Conservation (phyloP, 53 echinoderm and acorn worm species). For the Astropecten irregularis region DNA sequence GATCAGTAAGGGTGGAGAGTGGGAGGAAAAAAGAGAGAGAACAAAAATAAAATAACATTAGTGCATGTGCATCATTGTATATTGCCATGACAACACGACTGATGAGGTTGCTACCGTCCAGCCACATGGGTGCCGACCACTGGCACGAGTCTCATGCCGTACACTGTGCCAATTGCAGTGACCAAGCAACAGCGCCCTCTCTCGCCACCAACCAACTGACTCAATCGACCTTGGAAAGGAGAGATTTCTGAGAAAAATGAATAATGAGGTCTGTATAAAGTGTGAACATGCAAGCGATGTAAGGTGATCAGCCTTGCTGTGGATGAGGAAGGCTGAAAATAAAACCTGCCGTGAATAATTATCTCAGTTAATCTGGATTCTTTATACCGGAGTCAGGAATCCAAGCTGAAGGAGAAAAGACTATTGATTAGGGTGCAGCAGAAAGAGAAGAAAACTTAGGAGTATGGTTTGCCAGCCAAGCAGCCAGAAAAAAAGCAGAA, state of each 20-base stretch:
- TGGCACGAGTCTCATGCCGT: conserved; percentile 12
- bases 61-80: conserved; percentile 41
- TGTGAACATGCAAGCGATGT: background rate
- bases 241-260: background rate
- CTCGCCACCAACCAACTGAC: background rate
- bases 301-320: too few relatives aligned
- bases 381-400: background rate
- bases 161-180: too few relatives aligned
- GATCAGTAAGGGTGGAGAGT: background rate
- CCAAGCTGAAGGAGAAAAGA: background rate
- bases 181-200: too few relatives aligned
- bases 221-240: background rate
- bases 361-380: too few relatives aligned
- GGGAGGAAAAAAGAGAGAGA: conserved; percentile 22
- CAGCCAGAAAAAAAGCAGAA: background rate
- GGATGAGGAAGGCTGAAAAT: too few relatives aligned
- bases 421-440: background rate
- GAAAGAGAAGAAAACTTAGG: too few relatives aligned
- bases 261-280: background rate
- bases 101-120: background rate
- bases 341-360: too few relatives aligned
- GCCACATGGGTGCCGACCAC: background rate
- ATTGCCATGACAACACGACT: conserved; percentile 10
- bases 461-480: background rate
- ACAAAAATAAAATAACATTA: conserved; percentile 24